phyloP scores from a whole-genome alignment of 1,140 invertebrate species.

The Popillia japonica region DNA sequence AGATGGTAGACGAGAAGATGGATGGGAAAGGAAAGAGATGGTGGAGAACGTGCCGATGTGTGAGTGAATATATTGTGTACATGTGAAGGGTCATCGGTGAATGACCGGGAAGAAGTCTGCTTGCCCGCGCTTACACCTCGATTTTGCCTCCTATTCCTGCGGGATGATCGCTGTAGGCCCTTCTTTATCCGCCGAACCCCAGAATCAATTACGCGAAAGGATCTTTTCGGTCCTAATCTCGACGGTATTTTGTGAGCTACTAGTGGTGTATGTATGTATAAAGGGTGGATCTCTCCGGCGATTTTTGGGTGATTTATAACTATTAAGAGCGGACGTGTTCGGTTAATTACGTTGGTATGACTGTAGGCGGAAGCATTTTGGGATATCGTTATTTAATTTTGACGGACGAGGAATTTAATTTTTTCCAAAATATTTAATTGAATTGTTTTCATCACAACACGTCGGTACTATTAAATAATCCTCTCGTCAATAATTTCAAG shows the following conservation, averaged over 20 bases:
- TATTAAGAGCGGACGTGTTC: neutral
- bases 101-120: constrained; percentile 40
- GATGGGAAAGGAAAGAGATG: neutral
- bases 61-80: constrained; percentile 14
- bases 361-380: neutral
- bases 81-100: constrained; percentile 44
- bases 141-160: constrained; percentile 40
- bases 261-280: neutral
- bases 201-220: constrained; percentile 14
- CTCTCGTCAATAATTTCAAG: too few relatives aligned
- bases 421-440: too few relatives aligned
- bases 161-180: constrained; percentile 34
- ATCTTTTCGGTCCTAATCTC: constrained; percentile 14
- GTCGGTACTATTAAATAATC: too few relatives aligned
- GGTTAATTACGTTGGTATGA: neutral
- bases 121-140: neutral
- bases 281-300: neutral
- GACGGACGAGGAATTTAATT: too few relatives aligned
- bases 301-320: neutral
- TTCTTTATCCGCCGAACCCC: constrained; percentile 6
- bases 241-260: constrained; percentile 14
- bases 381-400: too few relatives aligned
- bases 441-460: too few relatives aligned
- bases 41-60: neutral
- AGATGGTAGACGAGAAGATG: neutral